A percentile compares a stretch with the other conserved stretches of the same genome.
Conservation (phyloP, 2,797 vertebrate genomes). For the Tiaroga cobitis region DNA sequence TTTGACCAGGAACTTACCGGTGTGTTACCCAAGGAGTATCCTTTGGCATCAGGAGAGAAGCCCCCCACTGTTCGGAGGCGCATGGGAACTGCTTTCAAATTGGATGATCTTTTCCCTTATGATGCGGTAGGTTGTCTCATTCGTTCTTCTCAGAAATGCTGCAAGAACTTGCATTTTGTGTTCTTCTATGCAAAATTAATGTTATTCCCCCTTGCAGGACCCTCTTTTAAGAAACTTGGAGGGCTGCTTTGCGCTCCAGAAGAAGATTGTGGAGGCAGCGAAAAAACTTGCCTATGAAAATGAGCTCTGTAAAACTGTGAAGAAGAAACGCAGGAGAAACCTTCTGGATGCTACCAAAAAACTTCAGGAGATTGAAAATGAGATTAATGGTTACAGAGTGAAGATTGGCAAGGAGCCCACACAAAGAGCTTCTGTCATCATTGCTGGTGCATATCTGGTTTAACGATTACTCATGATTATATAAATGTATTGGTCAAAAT, state of each 20-base stretch:
- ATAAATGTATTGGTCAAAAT: not conserved
- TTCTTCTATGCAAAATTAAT: not conserved
- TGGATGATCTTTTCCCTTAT: constrained; percentile 87
- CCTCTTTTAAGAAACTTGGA: constrained; percentile 90
- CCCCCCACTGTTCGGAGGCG: constrained; percentile 86
- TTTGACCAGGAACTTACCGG: constrained; percentile 89
- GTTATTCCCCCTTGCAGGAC: constrained; percentile 76
- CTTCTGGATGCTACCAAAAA: constrained; percentile 85
- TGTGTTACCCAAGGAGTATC: constrained; percentile 91
- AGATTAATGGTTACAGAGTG: constrained; percentile 89
- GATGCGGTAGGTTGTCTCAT: constrained; percentile 78
- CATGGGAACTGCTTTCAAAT: constrained; percentile 89
- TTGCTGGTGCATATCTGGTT: constrained; percentile 79
- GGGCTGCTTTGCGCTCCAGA: constrained; percentile 91
- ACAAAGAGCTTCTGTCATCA: constrained; percentile 83
- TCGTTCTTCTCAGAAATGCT: not conserved
- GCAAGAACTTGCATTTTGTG: not conserved
- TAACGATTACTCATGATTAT: not conserved
- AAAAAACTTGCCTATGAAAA: constrained; percentile 87
- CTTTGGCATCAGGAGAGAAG: constrained; percentile 86
- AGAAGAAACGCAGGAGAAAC: constrained; percentile 90
- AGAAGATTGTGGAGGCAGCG: constrained; percentile 93
- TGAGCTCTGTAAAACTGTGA: constrained; percentile 91
- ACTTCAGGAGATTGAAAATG: constrained; percentile 88
- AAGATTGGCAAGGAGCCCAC: constrained; percentile 87